phyloP scores from a whole-genome alignment of 1,140 invertebrate species.

The Vollenhovia emeryi region DNA sequence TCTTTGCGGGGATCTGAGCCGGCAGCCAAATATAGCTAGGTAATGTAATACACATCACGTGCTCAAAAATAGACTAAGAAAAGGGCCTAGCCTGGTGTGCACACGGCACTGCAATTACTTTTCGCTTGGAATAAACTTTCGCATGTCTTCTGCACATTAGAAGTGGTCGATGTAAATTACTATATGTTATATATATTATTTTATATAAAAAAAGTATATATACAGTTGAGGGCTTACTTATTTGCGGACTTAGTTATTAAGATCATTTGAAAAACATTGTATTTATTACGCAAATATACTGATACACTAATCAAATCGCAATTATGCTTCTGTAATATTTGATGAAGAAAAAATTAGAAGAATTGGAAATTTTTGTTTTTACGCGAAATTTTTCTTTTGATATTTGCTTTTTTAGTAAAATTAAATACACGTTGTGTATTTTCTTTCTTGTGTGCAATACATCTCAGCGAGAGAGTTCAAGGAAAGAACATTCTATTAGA shows the following conservation, averaged over 20 bases:
- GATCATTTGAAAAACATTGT: neutral
- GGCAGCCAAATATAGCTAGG: slow-evolving; percentile 83
- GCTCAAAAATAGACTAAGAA: slow-evolving; percentile 83
- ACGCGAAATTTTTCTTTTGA: neutral
- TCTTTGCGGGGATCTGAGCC: slow-evolving; percentile 68
- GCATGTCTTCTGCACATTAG: slow-evolving; percentile 26
- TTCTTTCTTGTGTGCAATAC: neutral
- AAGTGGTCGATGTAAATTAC: slow-evolving; percentile 59
- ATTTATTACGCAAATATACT: neutral
- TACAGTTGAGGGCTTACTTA: neutral
- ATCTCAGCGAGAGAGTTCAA: neutral
- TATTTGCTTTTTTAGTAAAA: neutral
- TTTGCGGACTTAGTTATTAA: too few relatives aligned
- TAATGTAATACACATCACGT: slow-evolving; percentile 85
- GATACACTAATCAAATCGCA: neutral
- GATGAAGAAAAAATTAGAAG: neutral
- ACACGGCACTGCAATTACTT: slow-evolving; percentile 79
- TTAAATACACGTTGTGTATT: neutral
- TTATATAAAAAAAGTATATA: too few relatives aligned
- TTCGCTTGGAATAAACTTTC: slow-evolving; percentile 55
- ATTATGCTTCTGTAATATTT: neutral
- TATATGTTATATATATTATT: neutral
- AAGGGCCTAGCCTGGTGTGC: slow-evolving; percentile 79
- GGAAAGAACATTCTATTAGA: neutral
- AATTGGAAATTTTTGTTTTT: neutral